phyloP scores from a whole-genome alignment of 1,140 invertebrate species.

The Probaryconus sp. region DNA sequence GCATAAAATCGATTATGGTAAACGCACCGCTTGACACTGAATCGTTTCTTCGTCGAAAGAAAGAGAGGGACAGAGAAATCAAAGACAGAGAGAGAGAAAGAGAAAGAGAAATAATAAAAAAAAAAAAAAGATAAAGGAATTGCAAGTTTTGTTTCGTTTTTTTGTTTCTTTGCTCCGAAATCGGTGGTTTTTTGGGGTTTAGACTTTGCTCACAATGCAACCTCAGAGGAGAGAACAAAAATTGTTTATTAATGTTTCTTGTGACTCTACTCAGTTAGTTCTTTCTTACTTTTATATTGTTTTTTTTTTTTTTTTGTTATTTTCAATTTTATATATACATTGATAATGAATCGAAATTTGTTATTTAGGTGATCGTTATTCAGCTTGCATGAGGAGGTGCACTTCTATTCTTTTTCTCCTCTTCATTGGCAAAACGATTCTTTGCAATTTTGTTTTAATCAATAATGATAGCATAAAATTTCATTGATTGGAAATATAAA shows the following conservation, averaged over 20 bases:
- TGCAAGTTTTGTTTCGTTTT: neutral
- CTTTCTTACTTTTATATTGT: too few relatives aligned
- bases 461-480: neutral
- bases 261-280: too few relatives aligned
- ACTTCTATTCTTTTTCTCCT: too few relatives aligned
- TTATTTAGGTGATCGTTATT: too few relatives aligned
- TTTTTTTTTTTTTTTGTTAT: too few relatives aligned
- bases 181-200: constrained; percentile 5
- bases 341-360: too few relatives aligned
- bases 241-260: too few relatives aligned
- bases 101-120: too few relatives aligned
- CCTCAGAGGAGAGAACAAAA: constrained; percentile 8
- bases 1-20: constrained; percentile 57
- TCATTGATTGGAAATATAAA: neutral
- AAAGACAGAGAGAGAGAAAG: too few relatives aligned
- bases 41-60: constrained; percentile 20
- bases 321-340: too few relatives aligned
- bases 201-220: constrained; percentile 15
- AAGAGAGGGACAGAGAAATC: neutral
- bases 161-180: neutral
- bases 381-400: too few relatives aligned
- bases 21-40: constrained; percentile 47
- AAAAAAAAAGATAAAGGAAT: constrained; percentile 38
- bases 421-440: too few relatives aligned
- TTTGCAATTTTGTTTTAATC: constrained; percentile 7